Percentiles rank a stretch among this genome's conserved stretches.
Evolutionary conservation across 2,888 invertebrate species (phyloP).

Genomic region (Perithous albicinctus): DNA sequence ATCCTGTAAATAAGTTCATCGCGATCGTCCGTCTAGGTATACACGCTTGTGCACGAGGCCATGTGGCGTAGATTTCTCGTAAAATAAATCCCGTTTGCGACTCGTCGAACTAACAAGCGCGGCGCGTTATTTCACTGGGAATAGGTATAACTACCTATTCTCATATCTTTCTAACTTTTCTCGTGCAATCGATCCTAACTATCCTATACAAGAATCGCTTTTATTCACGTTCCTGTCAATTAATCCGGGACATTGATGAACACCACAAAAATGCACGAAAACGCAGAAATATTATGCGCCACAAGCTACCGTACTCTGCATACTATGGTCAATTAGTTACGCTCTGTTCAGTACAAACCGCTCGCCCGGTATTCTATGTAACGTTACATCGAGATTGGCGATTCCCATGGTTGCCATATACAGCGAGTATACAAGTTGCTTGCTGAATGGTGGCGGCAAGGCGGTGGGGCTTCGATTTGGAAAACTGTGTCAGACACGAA

Average conservation of each 20-base stretch:
- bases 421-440: constrained; percentile 5
- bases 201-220: constrained; percentile 3
- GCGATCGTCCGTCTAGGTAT: constrained; percentile 4
- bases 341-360: constrained; percentile 47
- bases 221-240: constrained; percentile 39
- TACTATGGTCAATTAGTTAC: constrained; percentile 57
- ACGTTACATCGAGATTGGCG: constrained; percentile 48
- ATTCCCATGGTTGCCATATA: constrained; percentile 51
- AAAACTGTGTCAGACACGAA: constrained; percentile 60
- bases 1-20: constrained; percentile 28
- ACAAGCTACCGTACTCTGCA: constrained; percentile 41
- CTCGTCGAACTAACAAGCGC: constrained; percentile 40
- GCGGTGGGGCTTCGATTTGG: constrained; percentile 43
- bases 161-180: constrained; percentile 24
- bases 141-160: constrained; percentile 30
- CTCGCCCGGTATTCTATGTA: constrained; percentile 52
- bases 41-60: neutral
- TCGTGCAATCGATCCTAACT: neutral
- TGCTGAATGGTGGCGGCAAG: constrained; percentile 14
- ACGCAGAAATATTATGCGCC: constrained; percentile 34
- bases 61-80: constrained; percentile 30
- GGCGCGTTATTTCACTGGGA: constrained; percentile 23
- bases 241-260: constrained; percentile 43
- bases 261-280: constrained; percentile 21
- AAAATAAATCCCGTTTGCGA: constrained; percentile 34